phyloP scores from a whole-genome alignment of 2,888 invertebrate species.

The Folsomia candida region DNA sequence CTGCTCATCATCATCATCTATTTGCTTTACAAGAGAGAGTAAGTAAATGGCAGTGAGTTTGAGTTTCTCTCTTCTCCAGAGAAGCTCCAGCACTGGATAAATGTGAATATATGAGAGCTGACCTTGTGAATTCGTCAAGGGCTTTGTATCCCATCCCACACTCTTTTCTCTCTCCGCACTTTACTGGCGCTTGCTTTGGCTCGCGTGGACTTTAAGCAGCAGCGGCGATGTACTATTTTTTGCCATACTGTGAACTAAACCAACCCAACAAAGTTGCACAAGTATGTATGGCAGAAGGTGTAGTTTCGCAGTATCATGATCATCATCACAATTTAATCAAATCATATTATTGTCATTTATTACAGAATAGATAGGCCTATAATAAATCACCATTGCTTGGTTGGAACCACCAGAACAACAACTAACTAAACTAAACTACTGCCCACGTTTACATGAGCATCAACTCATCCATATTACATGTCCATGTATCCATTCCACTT shows the following conservation, averaged over 20 bases:
- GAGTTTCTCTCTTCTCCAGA: neutral
- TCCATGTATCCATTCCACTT: neutral
- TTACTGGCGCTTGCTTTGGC: neutral
- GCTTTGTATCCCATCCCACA: neutral
- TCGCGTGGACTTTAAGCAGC: neutral
- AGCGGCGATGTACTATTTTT: neutral
- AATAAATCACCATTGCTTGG: neutral
- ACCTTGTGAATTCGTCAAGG: constrained; percentile 13
- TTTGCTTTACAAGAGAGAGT: no score
- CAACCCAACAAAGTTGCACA: neutral
- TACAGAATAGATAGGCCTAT: neutral
- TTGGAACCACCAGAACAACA: neutral
- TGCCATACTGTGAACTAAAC: neutral
- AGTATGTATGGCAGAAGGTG: neutral
- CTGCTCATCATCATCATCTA: no score
- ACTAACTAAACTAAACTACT: neutral
- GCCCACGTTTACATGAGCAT: no score
- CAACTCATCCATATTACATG: neutral
- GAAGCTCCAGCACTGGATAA: neutral
- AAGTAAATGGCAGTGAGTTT: neutral
- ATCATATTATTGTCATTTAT: neutral
- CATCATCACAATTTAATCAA: neutral
- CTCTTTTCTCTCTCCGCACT: neutral
- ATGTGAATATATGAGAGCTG: neutral
- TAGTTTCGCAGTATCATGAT: neutral